Evolutionary conservation across 1,140 invertebrate species (phyloP).

Genomic region (Heliconius eleuchia): DNA sequence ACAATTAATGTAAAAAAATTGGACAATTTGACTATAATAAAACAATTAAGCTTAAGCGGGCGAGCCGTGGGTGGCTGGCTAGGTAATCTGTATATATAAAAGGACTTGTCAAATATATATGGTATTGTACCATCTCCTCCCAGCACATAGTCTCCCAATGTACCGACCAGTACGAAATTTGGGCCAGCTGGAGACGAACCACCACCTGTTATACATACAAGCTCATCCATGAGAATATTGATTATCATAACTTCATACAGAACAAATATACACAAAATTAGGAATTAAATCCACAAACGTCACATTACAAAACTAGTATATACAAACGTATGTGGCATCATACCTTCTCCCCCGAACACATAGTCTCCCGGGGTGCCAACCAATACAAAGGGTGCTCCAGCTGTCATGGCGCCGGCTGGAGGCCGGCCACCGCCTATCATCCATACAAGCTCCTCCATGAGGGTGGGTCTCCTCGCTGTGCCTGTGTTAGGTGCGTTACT

Average conservation of each 20-base stretch:
- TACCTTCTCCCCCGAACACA: slow-evolving; percentile 86
- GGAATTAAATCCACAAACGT: too few species aligned
- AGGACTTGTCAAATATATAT: neutral
- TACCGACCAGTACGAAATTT: too few species aligned
- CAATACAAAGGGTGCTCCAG: slow-evolving; percentile 65
- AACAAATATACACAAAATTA: too few species aligned
- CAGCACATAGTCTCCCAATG: slow-evolving; percentile 82
- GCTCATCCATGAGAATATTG: too few species aligned
- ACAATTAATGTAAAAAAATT: too few species aligned
- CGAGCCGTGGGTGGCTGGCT: too few species aligned
- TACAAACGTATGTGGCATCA: neutral
- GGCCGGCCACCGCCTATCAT: slow-evolving; percentile 61
- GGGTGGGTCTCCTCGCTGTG: slow-evolving; percentile 45
- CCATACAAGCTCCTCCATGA: slow-evolving; percentile 69
- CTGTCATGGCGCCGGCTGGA: slow-evolving; percentile 53
- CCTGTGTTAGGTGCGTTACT: slow-evolving; percentile 10
- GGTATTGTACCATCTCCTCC: slow-evolving; percentile 84
- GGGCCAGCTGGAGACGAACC: too few species aligned
- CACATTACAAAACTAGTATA: neutral
- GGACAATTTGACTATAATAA: too few species aligned
- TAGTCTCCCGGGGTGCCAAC: slow-evolving; percentile 81
- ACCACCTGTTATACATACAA: too few species aligned
- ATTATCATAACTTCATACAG: too few species aligned
- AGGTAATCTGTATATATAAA: too few species aligned
- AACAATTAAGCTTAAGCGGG: too few species aligned